Conservation (phyloP, 2,888 invertebrate genomes). For the Hipparchia sbordonii region DNA sequence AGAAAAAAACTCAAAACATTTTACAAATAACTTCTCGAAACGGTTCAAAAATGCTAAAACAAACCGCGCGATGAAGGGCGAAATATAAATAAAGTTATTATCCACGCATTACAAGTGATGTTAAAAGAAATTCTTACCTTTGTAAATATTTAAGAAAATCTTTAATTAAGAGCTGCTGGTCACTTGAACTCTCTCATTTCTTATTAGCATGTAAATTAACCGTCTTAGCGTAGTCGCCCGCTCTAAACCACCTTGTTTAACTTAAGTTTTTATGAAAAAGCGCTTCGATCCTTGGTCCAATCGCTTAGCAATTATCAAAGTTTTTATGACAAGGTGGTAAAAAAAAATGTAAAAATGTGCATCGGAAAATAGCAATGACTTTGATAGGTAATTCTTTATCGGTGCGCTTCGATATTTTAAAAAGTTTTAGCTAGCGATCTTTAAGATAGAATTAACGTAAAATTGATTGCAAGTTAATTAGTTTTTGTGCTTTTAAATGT, state of each 20-base stretch:
- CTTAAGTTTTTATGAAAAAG: conserved; percentile 5
- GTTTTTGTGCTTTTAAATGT: no score
- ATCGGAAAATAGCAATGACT: not conserved
- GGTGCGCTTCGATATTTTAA: not conserved
- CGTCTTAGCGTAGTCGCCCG: not conserved
- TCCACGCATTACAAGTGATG: no score
- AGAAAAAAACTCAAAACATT: no score
- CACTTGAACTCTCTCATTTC: not conserved
- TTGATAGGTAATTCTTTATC: not conserved
- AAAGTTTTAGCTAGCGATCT: not conserved
- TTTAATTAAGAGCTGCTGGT: conserved; percentile 7
- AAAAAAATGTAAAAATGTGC: not conserved
- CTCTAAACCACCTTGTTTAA: conserved; percentile 1
- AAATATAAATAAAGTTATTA: no score
- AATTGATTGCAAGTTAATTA: no score
- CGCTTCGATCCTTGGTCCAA: not conserved
- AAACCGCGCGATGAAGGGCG: no score
- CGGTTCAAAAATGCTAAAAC: no score
- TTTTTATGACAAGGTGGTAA: not conserved
- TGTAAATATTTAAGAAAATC: not conserved
- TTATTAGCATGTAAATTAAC: conserved; percentile 18
- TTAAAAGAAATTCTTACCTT: not conserved
- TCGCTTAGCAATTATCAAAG: not conserved
- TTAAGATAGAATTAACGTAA: no score
- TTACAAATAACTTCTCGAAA: no score